Percentiles rank a stretch among this genome's conserved stretches.
These are phyloP conservation scores for Tetheella fluctuosa DNA, from an alignment of 2,888 invertebrate genomes.

Conservation along the genomic window DNA sequence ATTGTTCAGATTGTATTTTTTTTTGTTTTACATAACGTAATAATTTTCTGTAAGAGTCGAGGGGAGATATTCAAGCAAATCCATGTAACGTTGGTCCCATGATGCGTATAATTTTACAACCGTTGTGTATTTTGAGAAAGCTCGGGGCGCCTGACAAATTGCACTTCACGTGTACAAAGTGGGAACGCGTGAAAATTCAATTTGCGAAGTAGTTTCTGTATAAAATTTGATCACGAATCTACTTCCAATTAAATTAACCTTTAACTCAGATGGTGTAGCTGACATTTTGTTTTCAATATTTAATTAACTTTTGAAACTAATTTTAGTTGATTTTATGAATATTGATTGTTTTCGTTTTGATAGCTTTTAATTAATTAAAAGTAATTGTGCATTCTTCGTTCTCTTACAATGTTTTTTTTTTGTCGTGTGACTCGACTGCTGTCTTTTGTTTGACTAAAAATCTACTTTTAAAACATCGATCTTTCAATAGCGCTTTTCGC, in stretches of 20 bases:
- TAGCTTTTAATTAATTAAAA: too few species aligned
- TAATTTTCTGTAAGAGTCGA: constrained; percentile 15
- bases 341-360: too few species aligned
- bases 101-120: constrained; percentile 42
- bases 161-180: constrained; percentile 43
- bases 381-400: too few species aligned
- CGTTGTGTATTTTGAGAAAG: constrained; percentile 38
- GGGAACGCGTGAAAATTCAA: constrained; percentile 53
- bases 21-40: neutral
- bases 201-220: constrained; percentile 50
- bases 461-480: too few species aligned
- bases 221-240: constrained; percentile 19
- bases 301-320: neutral
- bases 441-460: too few species aligned
- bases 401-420: too few species aligned
- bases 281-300: neutral
- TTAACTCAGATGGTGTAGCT: neutral
- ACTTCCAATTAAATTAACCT: neutral
- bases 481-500: neutral
- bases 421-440: too few species aligned
- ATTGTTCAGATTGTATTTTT: neutral
- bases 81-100: constrained; percentile 24
- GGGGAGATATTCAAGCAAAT: constrained; percentile 16
- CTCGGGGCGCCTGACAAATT: constrained; percentile 52
- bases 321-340: neutral